Conservation (phyloP, 1,140 invertebrate genomes). For the Sitophilus oryzae region DNA sequence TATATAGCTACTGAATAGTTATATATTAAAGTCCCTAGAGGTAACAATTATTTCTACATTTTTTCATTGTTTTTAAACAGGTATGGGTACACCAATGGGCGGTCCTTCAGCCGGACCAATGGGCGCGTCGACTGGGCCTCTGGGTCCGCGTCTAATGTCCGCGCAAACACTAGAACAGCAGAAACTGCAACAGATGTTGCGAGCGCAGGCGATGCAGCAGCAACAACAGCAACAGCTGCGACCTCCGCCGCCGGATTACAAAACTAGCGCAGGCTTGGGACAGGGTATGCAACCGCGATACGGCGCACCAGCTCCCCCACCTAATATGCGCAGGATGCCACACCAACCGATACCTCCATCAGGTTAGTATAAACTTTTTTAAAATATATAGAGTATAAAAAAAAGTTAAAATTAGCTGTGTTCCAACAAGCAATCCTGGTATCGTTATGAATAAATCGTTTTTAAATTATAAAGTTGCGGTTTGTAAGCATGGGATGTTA, state of each 20-base stretch:
- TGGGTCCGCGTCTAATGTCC: conserved; percentile 27
- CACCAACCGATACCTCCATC: conserved; percentile 64
- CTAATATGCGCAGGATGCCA: conserved; percentile 55
- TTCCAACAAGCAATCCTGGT: too few species aligned
- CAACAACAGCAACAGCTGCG: conserved; percentile 43
- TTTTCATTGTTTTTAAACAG: background rate
- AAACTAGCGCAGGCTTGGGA: conserved; percentile 59
- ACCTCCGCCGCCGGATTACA: conserved; percentile 72
- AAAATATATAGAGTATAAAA: too few species aligned
- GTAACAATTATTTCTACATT: too few species aligned
- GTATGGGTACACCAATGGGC: conserved; percentile 27
- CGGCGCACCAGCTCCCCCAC: conserved; percentile 40
- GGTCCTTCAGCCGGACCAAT: conserved; percentile 29
- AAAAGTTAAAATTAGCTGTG: too few species aligned
- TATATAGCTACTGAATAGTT: too few species aligned
- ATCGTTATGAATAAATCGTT: too few species aligned
- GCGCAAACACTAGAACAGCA: conserved; percentile 36
- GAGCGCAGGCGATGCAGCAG: conserved; percentile 18
- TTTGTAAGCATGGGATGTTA: too few species aligned
- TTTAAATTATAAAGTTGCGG: too few species aligned
- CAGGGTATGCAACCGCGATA: conserved; percentile 48
- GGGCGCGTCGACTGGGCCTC: conserved; percentile 19
- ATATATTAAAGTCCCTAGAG: too few species aligned
- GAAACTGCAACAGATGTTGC: conserved; percentile 36
- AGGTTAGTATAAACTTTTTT: too few species aligned